These are phyloP conservation scores for Tetragonisca angustula DNA, from an alignment of 2,888 invertebrate species.

Conservation along the genomic window DNA sequence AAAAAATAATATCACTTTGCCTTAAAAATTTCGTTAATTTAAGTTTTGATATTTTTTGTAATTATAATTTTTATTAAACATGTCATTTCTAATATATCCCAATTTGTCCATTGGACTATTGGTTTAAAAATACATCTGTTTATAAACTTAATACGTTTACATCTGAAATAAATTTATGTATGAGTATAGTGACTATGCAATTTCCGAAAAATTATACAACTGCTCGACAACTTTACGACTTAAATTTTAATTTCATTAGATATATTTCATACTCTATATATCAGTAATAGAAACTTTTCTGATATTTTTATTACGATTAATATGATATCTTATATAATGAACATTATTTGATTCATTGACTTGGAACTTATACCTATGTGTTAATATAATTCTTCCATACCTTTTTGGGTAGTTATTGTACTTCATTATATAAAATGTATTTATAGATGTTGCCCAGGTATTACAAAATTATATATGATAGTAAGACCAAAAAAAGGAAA, in stretches of 20 bases:
- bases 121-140: constrained; percentile 36
- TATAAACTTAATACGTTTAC: neutral
- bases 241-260: neutral
- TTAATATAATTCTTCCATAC: neutral
- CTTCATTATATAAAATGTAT: neutral
- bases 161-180: neutral
- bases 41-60: neutral
- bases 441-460: constrained; percentile 78
- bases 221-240: neutral
- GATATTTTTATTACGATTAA: neutral
- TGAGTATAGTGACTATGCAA: neutral
- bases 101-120: neutral
- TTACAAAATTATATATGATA: constrained; percentile 79
- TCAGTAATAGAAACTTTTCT: neutral
- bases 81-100: neutral
- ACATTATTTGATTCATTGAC: neutral
- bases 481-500: constrained; percentile 82
- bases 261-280: neutral
- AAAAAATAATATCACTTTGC: neutral
- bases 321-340: neutral
- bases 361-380: neutral
- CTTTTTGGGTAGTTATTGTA: neutral
- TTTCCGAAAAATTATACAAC: neutral
- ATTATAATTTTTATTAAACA: neutral
- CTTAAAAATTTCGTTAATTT: neutral